phyloP scores from a whole-genome alignment of 2,113 vertebrate species.

The Myiozetetes cayanensis region DNA sequence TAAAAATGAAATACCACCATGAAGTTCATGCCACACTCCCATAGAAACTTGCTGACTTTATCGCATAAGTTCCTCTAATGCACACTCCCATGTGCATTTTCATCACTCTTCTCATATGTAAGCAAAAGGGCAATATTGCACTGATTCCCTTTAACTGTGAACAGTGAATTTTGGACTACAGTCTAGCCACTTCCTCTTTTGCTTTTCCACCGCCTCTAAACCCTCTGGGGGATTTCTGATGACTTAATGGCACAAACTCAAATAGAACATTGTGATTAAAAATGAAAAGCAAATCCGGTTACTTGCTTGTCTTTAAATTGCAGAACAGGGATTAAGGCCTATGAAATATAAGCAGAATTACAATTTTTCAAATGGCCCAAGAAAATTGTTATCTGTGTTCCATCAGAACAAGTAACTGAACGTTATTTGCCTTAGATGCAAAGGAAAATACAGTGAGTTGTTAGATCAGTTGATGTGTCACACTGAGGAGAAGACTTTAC shows the following conservation, averaged over 20 bases:
- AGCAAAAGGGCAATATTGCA: not conserved
- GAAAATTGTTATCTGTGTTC: not conserved
- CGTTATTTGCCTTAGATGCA: not conserved
- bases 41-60: not conserved
- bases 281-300: not conserved
- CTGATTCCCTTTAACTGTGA: not conserved
- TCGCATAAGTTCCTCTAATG: not conserved
- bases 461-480: not conserved
- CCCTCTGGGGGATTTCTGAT: not conserved
- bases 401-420: not conserved
- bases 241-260: not conserved
- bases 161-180: not conserved
- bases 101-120: not conserved
- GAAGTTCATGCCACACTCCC: not conserved
- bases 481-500: not conserved
- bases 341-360: not conserved
- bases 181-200: not conserved
- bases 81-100: not conserved
- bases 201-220: not conserved
- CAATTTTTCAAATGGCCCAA: not conserved
- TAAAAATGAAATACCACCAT: not conserved
- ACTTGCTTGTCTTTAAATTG: not conserved
- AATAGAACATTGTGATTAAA: not conserved
- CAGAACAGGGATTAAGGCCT: not conserved
- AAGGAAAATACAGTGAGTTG: not conserved